Percentiles rank a stretch among this genome's conserved stretches.
phyloP scores from a whole-genome alignment of 2,797 vertebrate genomes.

The Rhinatrema bivittatum region DNA sequence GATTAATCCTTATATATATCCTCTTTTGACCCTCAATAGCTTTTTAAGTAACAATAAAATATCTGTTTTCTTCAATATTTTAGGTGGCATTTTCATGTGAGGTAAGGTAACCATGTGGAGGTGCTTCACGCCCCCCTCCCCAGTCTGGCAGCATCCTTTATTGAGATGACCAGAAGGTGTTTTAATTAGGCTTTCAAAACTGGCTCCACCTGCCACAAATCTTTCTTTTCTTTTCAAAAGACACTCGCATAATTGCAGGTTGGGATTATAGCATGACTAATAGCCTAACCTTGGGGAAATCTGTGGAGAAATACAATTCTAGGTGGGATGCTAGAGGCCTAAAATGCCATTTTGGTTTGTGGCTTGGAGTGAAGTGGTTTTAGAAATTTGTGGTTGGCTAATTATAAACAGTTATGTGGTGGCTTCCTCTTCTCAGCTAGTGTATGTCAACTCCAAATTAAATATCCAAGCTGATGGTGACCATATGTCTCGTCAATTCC shows the following conservation, averaged over 20 bases:
- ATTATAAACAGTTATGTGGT: conserved; percentile 52
- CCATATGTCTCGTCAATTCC: too few relatives aligned
- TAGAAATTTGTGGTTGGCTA: conserved; percentile 54
- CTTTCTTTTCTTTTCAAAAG: conserved; percentile 65
- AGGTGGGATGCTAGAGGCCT: conserved; percentile 43
- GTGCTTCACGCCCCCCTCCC: too few relatives aligned
- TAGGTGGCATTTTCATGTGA: conserved; percentile 70
- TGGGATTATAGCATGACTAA: conserved; percentile 53
- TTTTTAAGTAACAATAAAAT: conserved; percentile 49
- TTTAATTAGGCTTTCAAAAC: conserved; percentile 95
- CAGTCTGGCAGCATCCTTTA: conserved; percentile 84
- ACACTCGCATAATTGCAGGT: conserved; percentile 47
- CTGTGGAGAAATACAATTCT: conserved; percentile 52
- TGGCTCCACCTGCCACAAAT: conserved; percentile 91
- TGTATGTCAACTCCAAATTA: conserved; percentile 53
- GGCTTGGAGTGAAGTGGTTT: conserved; percentile 42
- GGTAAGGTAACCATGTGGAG: conserved; percentile 85
- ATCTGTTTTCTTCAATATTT: conserved; percentile 45
- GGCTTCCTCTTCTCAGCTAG: conserved; percentile 47
- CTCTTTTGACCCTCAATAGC: conserved; percentile 52
- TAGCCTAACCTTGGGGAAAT: conserved; percentile 57
- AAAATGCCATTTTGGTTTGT: conserved; percentile 53
- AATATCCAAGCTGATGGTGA: conserved; percentile 47
- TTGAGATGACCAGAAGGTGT: conserved; percentile 89
- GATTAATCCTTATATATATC: conserved; percentile 62